A percentile compares a stretch with the other conserved stretches of the same genome.
phyloP scores from a whole-genome alignment of 30 jellyfish, hydroid and myxozoan species.

The Aurelia sp. region DNA sequence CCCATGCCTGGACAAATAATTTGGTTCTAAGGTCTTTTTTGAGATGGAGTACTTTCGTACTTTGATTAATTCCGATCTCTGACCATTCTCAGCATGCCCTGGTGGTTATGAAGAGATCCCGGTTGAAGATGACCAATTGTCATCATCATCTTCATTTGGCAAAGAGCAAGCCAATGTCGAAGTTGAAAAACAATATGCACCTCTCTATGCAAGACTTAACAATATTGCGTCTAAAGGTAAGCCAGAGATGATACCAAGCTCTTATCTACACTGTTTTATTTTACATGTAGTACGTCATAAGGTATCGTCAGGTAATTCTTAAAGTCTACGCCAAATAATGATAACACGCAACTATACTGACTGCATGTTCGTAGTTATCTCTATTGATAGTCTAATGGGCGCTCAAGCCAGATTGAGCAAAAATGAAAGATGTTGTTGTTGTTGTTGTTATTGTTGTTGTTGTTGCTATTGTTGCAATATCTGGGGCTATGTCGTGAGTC shows the following conservation, averaged over 20 bases:
- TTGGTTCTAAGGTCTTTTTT: too few species aligned
- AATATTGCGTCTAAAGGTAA: conserved; percentile 83
- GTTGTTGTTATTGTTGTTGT: too few species aligned
- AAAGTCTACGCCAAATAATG: neutral
- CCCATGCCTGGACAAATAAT: too few species aligned
- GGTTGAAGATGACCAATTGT: conserved; percentile 76
- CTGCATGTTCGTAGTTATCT: too few species aligned
- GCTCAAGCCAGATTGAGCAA: too few species aligned
- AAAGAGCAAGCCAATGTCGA: conserved; percentile 66
- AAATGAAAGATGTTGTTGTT: too few species aligned
- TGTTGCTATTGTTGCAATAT: too few species aligned
- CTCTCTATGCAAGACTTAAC: conserved; percentile 77
- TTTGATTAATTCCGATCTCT: too few species aligned
- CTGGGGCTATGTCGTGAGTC: too few species aligned
- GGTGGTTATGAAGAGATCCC: conserved; percentile 86
- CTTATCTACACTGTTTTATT: neutral
- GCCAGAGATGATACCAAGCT: neutral
- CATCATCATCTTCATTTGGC: conserved; percentile 81
- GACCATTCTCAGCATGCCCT: conserved; percentile 59
- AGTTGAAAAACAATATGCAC: conserved; percentile 65
- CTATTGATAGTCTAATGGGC: too few species aligned
- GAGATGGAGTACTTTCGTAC: too few species aligned
- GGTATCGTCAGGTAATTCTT: neutral
- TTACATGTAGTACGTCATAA: neutral
- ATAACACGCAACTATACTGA: neutral